phyloP scores from a whole-genome alignment of 2,888 invertebrate species.

The Diogma glabrata region DNA sequence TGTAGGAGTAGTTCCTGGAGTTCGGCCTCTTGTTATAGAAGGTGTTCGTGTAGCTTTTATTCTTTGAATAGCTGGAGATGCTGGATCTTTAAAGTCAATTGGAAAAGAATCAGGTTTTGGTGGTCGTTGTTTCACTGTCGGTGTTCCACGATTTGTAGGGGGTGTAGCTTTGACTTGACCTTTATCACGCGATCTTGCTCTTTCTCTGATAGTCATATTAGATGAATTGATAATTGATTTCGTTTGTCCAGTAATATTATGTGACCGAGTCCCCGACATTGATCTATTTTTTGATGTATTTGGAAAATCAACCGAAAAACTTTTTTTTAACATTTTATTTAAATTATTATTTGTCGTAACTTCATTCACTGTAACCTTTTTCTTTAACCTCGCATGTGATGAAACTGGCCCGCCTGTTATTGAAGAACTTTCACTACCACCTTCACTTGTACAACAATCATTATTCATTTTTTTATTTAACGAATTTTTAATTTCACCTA shows the following conservation, averaged over 20 bases:
- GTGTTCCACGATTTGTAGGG: slow-evolving; percentile 25
- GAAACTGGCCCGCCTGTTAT: slow-evolving; percentile 40
- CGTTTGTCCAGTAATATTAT: slow-evolving; percentile 41
- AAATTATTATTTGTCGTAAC: slow-evolving; percentile 22
- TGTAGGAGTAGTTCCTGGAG: slow-evolving; percentile 48
- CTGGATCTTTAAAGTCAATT: slow-evolving; percentile 38
- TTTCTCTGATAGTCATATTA: slow-evolving; percentile 44
- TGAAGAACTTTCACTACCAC: slow-evolving; percentile 70
- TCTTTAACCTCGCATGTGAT: slow-evolving; percentile 35
- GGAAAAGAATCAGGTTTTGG: slow-evolving; percentile 41
- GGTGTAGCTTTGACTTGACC: slow-evolving; percentile 41
- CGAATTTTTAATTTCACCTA: slow-evolving; percentile 32
- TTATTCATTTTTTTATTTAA: slow-evolving; percentile 23
- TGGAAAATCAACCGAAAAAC: not conserved
- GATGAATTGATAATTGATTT: slow-evolving; percentile 40
- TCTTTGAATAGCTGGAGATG: slow-evolving; percentile 28
- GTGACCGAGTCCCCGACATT: slow-evolving; percentile 38
- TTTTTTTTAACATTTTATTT: not conserved
- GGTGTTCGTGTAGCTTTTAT: slow-evolving; percentile 32
- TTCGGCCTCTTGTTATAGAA: slow-evolving; percentile 46
- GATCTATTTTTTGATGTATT: slow-evolving; percentile 13
- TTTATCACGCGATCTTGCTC: slow-evolving; percentile 49
- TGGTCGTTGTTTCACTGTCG: slow-evolving; percentile 28
- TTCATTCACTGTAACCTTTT: slow-evolving; percentile 46
- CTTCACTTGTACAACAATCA: slow-evolving; percentile 46